A percentile compares a stretch with the other conserved stretches of the same genome.
Conservation (phyloP, 2,113 vertebrate species). For the Bostrychus sinensis region DNA sequence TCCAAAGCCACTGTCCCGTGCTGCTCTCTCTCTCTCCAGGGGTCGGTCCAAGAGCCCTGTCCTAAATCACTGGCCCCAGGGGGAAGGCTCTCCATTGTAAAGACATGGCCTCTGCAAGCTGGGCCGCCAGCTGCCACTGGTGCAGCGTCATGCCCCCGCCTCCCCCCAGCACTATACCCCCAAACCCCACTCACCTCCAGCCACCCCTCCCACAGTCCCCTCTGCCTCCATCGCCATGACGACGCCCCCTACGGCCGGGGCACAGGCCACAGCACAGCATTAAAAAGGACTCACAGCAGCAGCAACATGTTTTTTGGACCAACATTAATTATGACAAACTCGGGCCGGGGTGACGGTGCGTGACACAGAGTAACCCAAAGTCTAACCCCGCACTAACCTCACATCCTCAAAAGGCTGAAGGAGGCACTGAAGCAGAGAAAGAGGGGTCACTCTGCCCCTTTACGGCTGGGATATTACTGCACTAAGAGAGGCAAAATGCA, state of each 20-base stretch:
- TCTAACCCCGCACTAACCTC: not conserved
- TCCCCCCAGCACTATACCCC: conserved; percentile 4
- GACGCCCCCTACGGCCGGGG: conserved; percentile 53
- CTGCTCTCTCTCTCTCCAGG: conserved; percentile 61
- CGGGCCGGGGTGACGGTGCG: conserved; percentile 32
- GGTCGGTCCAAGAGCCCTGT: conserved; percentile 75
- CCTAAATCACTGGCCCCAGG: conserved; percentile 74
- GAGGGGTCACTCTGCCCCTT: not conserved
- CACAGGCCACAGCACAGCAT: conserved; percentile 60
- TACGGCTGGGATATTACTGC: too few relatives aligned
- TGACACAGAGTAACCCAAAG: conserved; percentile 45
- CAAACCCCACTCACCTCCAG: conserved; percentile 5
- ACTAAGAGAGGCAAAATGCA: not conserved
- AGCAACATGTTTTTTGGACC: conserved; percentile 56
- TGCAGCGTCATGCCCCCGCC: conserved; percentile 65
- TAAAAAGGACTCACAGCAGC: conserved; percentile 61
- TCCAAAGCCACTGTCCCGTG: conserved; percentile 62
- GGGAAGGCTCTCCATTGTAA: conserved; percentile 74
- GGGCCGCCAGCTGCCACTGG: conserved; percentile 80
- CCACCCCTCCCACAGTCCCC: conserved; percentile 30
- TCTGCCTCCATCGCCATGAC: conserved; percentile 58
- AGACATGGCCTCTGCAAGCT: conserved; percentile 78
- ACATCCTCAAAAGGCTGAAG: not conserved
- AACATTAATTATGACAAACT: conserved; percentile 74
- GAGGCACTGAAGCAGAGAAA: not conserved